phyloP scores from a whole-genome alignment of 2,113 vertebrate genomes.

The Vulpes vulpes region DNA sequence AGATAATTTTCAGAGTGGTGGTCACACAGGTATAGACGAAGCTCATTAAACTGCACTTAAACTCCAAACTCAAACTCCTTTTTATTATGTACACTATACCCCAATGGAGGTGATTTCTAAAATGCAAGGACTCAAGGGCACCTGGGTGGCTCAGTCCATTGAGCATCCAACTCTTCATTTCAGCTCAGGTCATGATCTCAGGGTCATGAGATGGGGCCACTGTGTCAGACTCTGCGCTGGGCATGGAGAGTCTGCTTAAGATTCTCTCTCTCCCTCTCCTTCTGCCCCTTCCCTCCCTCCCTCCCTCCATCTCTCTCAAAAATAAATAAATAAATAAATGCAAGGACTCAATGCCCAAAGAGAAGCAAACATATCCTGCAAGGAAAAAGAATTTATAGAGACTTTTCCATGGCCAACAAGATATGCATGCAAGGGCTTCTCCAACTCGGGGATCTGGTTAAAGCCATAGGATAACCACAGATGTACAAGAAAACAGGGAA shows the following conservation, averaged over 20 bases:
- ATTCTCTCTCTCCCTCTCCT: background rate
- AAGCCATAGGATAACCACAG: background rate
- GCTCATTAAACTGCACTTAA: background rate
- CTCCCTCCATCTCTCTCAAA: background rate
- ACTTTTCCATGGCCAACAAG: background rate
- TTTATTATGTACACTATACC: background rate
- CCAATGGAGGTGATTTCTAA: background rate
- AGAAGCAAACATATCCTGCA: background rate
- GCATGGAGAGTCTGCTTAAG: background rate
- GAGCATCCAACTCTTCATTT: background rate
- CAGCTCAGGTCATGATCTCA: background rate
- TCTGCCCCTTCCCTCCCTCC: background rate
- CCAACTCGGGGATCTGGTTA: background rate
- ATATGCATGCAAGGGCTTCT: background rate
- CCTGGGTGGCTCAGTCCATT: background rate
- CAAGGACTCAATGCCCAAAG: background rate
- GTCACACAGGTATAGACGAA: background rate
- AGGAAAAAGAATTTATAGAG: background rate
- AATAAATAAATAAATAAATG: background rate
- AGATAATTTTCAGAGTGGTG: background rate
- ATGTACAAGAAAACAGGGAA: background rate
- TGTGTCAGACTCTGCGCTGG: background rate
- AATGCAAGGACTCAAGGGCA: background rate
- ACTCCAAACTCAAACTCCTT: background rate
- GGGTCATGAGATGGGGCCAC: background rate